Conservation (phyloP, 2,888 invertebrate species). For the Drosophila kambysellisi region DNA sequence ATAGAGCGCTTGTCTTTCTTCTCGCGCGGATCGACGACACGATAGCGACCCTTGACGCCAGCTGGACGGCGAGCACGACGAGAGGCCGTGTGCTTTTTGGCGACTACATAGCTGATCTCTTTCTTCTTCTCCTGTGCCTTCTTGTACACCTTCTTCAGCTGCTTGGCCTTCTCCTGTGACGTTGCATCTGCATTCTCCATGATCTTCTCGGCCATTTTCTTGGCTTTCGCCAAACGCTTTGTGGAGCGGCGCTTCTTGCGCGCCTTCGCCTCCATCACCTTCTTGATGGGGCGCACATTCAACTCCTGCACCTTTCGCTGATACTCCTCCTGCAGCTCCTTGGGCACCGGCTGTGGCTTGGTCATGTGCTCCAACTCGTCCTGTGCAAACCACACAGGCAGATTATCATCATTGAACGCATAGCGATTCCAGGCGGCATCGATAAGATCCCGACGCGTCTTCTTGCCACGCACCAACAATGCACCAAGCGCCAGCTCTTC, state of each 20-base stretch:
- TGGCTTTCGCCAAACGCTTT: slow-evolving; percentile 95
- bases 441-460: slow-evolving; percentile 94
- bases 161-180: slow-evolving; percentile 96
- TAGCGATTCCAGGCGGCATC: slow-evolving; percentile 98
- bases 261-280: slow-evolving; percentile 98
- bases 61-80: slow-evolving; percentile 92
- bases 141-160: slow-evolving; percentile 96
- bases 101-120: slow-evolving; percentile 96
- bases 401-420: slow-evolving; percentile 94
- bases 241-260: slow-evolving; percentile 97
- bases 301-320: slow-evolving; percentile 93
- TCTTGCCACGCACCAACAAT: slow-evolving; percentile 95
- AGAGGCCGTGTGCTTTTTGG: slow-evolving; percentile 93
- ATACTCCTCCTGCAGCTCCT: slow-evolving; percentile 94
- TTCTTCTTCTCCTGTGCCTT: slow-evolving; percentile 95
- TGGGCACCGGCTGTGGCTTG: slow-evolving; percentile 93
- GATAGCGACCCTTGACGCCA: slow-evolving; percentile 96
- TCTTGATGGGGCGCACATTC: slow-evolving; percentile 98
- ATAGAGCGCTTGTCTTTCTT: slow-evolving; percentile 94
- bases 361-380: slow-evolving; percentile 97
- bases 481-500: slow-evolving; percentile 97
- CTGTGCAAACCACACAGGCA: slow-evolving; percentile 98
- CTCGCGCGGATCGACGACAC: slow-evolving; percentile 97
- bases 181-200: slow-evolving; percentile 95
- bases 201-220: slow-evolving; percentile 97